Base-by-base conservation (phyloP, 2,113 vertebrate species). In the Percopsis transmontana region DNA sequence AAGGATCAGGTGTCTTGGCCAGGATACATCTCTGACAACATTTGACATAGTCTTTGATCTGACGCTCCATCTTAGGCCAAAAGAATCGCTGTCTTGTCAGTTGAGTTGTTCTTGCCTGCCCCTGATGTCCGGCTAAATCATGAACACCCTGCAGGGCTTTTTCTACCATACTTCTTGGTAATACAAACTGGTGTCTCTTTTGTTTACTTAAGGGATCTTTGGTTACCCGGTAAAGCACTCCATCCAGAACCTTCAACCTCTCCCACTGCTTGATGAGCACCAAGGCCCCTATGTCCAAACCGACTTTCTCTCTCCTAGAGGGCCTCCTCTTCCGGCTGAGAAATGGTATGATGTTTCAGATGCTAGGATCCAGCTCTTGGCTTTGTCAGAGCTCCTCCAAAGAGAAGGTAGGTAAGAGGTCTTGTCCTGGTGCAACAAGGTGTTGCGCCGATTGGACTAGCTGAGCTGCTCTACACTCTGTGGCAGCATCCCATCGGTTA, bases 201-300 rank as follows among this genome's bases (percentile, higher is more conserved):
- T 62, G 41, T 47, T 48, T 48, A 14, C 44, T 45, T 20, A 62
- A 23, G 15, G 3, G 18, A 16, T 62, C 59, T 15, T 2, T 62
- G 14, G 44, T 62, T 9, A 62, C 59, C 23, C 59, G 40, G 27
- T 65, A 53, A 9, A 53, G 50, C 0, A 54, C 38, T 39, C 38
- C 62, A 65, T 40, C 19, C 38, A 20, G 48, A 18, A 62, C 27
- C 53, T 65, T 54, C 2, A 65, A 33, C 15, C 33, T 52, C 24
- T 65, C 48, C 62, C 50, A 55, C 39, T 65, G 62, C 11, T 65
- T 65, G 20, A 27, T 48, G 21, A 62, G 60, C n/a, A 12, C 47
- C n/a, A 63, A 11, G 16, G 61, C 24, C 7, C n/a, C 11, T 33
- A 47, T 33, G n/a, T 63, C 48, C 14, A 52, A 52, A 9, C 47